phyloP scores from a whole-genome alignment of 2,797 vertebrate species.

The Zenarchopterus dispar region DNA sequence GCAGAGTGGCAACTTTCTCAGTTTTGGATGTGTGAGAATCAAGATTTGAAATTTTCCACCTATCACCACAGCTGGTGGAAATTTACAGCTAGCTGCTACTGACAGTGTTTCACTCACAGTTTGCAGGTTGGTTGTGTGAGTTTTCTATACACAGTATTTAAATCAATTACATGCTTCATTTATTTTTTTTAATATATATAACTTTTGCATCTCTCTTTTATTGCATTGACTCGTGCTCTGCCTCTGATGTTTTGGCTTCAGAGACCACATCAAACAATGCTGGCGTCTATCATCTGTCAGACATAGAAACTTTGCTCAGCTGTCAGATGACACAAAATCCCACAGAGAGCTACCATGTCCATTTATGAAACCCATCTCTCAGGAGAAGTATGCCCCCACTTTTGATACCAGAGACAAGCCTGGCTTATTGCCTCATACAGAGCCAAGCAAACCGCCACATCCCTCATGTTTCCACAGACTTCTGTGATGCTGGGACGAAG shows the following conservation, averaged over 20 bases:
- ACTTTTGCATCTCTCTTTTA: conserved; percentile 22
- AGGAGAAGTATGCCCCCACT: conserved; percentile 42
- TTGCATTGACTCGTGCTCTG: conserved; percentile 30
- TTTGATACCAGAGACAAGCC: conserved; percentile 55
- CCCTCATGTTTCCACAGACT: conserved; percentile 58
- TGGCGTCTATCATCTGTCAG: conserved; percentile 47
- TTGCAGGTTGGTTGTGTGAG: background rate
- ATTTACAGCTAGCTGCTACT: conserved; percentile 32
- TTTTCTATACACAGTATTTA: conserved; percentile 32
- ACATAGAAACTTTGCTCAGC: conserved; percentile 67
- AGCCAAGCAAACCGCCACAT: conserved; percentile 57
- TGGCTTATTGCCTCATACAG: conserved; percentile 68
- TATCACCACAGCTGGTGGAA: conserved; percentile 19
- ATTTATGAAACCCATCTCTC: conserved; percentile 56
- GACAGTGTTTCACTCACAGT: conserved; percentile 30
- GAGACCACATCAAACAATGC: conserved; percentile 54
- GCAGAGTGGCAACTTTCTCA: conserved; percentile 39
- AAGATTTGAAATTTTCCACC: conserved; percentile 43
- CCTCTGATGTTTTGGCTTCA: conserved; percentile 49
- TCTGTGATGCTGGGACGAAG: conserved; percentile 59
- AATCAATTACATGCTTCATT: conserved; percentile 40
- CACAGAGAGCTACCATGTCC: conserved; percentile 60
- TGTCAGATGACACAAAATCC: conserved; percentile 68
- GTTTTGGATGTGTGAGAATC: conserved; percentile 27
- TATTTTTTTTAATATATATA: conserved; percentile 5